A percentile compares a stretch with the other conserved stretches of the same genome.
Evolutionary conservation across 2,113 vertebrate species (phyloP).

Genomic region (Zosterops pallidus): DNA sequence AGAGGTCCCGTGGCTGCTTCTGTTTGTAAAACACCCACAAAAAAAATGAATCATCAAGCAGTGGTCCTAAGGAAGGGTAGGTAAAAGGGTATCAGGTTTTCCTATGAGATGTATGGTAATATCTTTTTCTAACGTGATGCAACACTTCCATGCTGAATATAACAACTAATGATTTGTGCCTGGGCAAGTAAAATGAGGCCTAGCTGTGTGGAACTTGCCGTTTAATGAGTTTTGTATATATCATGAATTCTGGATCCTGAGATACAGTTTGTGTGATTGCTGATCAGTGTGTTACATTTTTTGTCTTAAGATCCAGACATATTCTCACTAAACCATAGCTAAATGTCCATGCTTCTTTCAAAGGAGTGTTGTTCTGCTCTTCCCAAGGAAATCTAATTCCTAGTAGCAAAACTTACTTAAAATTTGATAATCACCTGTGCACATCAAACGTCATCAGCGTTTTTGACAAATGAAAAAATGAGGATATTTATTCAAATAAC

Average conservation of each 20-base stretch:
- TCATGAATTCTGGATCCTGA: background rate
- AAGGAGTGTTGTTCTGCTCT: background rate
- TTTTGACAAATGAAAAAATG: background rate
- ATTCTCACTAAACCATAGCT: background rate
- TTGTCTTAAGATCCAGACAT: background rate
- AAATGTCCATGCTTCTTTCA: background rate
- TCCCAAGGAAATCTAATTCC: background rate
- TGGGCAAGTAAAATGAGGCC: background rate
- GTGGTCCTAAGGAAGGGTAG: background rate
- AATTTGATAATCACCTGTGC: background rate
- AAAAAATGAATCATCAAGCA: too few species aligned
- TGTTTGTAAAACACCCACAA: fast-evolving
- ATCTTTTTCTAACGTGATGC: background rate
- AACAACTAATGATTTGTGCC: background rate
- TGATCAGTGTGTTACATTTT: background rate
- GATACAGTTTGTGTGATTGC: background rate
- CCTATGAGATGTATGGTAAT: background rate
- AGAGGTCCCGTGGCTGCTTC: background rate
- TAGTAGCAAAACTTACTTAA: background rate
- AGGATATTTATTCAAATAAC: background rate
- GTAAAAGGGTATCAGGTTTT: background rate
- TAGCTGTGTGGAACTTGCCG: background rate
- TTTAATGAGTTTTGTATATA: background rate
- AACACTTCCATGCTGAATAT: background rate
- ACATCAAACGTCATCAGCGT: background rate